phyloP scores from a whole-genome alignment of 92 coral and sea anemone species.

The Actinostola sp. region DNA sequence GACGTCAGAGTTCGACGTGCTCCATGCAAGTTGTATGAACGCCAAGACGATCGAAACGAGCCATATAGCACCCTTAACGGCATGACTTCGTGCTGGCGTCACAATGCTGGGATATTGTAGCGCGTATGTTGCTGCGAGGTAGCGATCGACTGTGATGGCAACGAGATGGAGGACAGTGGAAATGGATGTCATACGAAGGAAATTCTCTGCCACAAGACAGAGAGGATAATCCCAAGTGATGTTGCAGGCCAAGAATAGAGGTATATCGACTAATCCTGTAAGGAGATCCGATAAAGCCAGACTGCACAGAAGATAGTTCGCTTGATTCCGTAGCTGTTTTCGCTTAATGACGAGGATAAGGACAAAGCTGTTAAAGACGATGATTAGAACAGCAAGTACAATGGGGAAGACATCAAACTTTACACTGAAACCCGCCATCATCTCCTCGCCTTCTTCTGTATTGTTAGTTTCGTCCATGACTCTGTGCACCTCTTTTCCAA shows the following conservation, averaged over 20 bases:
- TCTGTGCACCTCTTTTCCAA: no score
- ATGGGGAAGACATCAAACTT: slow-evolving; percentile 51
- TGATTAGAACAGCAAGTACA: slow-evolving; percentile 55
- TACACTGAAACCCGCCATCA: slow-evolving; percentile 7
- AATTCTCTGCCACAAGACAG: slow-evolving; percentile 40
- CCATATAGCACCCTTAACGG: slow-evolving; percentile 56
- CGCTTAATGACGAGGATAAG: slow-evolving; percentile 46
- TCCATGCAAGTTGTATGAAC: slow-evolving; percentile 73
- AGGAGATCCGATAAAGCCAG: slow-evolving; percentile 83
- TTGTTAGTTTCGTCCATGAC: no score
- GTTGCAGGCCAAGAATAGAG: slow-evolving; percentile 56
- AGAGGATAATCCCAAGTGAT: slow-evolving; percentile 10
- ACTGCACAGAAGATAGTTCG: slow-evolving; percentile 73
- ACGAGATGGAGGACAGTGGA: slow-evolving; percentile 74
- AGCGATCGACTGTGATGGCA: slow-evolving; percentile 74
- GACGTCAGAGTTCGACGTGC: slow-evolving; percentile 16
- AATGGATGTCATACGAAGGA: slow-evolving; percentile 60
- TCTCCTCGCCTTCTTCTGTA: slow-evolving; percentile 14
- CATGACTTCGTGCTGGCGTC: slow-evolving; percentile 59
- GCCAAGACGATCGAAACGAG: slow-evolving; percentile 31
- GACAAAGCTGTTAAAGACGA: slow-evolving; percentile 58
- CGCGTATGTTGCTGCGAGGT: slow-evolving; percentile 63
- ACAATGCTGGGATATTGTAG: slow-evolving; percentile 61
- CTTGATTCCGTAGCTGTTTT: slow-evolving; percentile 55
- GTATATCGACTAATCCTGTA: slow-evolving; percentile 62